phyloP scores from a whole-genome alignment of 2,797 vertebrate genomes.

The Epinephelus awoara region DNA sequence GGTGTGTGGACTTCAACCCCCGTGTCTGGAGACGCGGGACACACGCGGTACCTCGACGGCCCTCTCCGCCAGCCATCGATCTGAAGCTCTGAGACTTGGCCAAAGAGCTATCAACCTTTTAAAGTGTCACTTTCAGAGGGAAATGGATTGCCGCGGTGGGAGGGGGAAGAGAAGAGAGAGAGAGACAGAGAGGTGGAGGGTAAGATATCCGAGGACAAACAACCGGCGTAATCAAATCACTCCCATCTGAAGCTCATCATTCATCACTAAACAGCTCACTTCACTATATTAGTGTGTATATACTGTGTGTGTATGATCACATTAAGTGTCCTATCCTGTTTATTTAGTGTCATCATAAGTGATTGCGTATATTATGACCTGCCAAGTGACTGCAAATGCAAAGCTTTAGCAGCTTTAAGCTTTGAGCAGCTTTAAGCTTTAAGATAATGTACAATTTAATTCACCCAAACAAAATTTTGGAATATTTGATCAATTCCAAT shows the following conservation, averaged over 20 bases:
- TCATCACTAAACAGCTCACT: conserved; percentile 64
- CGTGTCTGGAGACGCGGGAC: conserved; percentile 31
- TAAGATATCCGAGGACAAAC: conserved; percentile 72
- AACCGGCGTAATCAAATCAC: conserved; percentile 71
- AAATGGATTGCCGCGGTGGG: conserved; percentile 67
- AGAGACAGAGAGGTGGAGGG: conserved; percentile 44
- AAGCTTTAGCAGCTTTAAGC: conserved; percentile 9
- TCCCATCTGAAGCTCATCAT: conserved; percentile 70
- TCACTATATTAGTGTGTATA: conserved; percentile 43
- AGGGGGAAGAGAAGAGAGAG: conserved; percentile 31
- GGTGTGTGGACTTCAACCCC: conserved; percentile 56
- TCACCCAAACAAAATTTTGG: neutral
- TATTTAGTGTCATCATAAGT: conserved; percentile 13
- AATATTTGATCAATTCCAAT: neutral
- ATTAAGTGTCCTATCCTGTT: conserved; percentile 26
- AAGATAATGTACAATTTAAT: neutral
- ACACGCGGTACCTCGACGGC: conserved; percentile 23
- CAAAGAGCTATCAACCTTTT: conserved; percentile 78
- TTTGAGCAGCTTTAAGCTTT: neutral
- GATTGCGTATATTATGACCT: conserved; percentile 12
- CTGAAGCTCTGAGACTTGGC: conserved; percentile 59
- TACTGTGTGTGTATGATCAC: conserved; percentile 35
- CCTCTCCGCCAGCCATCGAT: conserved; percentile 70
- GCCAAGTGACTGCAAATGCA: conserved; percentile 11
- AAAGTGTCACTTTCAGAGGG: conserved; percentile 78